Evolutionary conservation across 2,113 vertebrate species (phyloP), one percentile per base, ranked within the genome.

Genomic region (Campylomormyrus numenius): DNA sequence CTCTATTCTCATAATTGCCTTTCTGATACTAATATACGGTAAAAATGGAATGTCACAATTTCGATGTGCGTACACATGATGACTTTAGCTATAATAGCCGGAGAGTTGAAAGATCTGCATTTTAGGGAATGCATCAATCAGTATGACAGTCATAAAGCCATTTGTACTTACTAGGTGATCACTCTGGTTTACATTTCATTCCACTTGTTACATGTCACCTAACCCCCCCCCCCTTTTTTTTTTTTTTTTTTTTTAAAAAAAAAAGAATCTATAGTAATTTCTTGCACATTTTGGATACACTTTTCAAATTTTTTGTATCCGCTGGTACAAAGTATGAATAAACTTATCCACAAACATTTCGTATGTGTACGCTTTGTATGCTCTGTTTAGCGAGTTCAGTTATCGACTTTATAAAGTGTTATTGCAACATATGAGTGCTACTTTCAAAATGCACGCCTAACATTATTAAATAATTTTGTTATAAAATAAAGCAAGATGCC

Each of bases 241-340:
- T 95, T 96, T 94, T 95, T 96, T 95, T 95, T 94, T 95, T 96
- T 96, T 95, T 95, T 96, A 1, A 35, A 53, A 56, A 56, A 56
- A 56, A 93, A 95, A 94, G 94, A 94, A 94, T 96, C 96, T 97
- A 96, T 95, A 96, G 96, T 98, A 97, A 97, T 97, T 98, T 98
- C 97, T 98, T 98, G 97, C 97, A 98, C 97, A 98, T 97, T 98
- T 98, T 99, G 96, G 96, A 98, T 97, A 97, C 97, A 97, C 97
- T 97, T 97, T 95, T 97, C 97, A 96, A 13, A 96, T 95, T 95
- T 97, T 97, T 98, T 97, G 97, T 98, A 98, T 98, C 97, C 98
- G 95, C 97, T 97, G 96, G 97, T 98, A 98, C 97, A 96, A 94
- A 96, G 94, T 98, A 98, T 97, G 96, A 95, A 96, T 97, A 96